Evolutionary conservation across 2,888 invertebrate genomes (phyloP).

Genomic region (Neoitamus cyanurus): DNA sequence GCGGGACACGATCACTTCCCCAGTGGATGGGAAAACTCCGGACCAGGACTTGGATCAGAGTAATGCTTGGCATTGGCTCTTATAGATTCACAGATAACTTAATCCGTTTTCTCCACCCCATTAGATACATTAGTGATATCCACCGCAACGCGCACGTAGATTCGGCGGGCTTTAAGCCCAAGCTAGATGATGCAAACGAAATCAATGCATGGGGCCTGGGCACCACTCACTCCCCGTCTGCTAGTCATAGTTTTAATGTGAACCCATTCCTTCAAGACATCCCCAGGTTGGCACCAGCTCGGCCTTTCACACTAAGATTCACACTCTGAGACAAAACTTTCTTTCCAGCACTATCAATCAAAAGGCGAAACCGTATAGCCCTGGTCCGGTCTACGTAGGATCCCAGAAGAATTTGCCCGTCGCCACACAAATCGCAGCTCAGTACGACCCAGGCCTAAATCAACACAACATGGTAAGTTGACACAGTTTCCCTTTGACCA

Average conservation of each 20-base stretch:
- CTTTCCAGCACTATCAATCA: conserved; percentile 25
- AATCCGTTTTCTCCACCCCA: not conserved
- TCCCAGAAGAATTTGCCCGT: conserved; percentile 48
- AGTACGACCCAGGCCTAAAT: conserved; percentile 61
- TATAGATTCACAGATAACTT: not conserved
- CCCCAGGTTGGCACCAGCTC: conserved; percentile 60
- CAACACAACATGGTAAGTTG: conserved; percentile 56
- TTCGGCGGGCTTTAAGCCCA: conserved; percentile 67
- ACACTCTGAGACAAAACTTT: not conserved
- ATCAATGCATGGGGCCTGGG: conserved; percentile 74
- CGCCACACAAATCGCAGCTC: conserved; percentile 62
- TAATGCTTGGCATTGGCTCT: conserved; percentile 62
- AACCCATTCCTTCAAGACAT: conserved; percentile 62
- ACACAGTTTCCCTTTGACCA: conserved; percentile 7
- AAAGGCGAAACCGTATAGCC: conserved; percentile 45
- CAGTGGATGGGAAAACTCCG: conserved; percentile 71
- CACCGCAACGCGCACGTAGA: conserved; percentile 71
- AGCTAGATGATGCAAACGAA: conserved; percentile 70
- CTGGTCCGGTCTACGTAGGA: conserved; percentile 36
- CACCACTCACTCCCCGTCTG: conserved; percentile 62
- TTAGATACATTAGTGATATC: conserved; percentile 71
- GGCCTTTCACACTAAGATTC: not conserved
- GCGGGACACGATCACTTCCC: conserved; percentile 58
- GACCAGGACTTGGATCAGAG: conserved; percentile 74
- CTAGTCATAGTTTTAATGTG: conserved; percentile 63